Base-by-base conservation (phyloP, 2,797 vertebrate genomes). In the Diplodus sargus region DNA sequence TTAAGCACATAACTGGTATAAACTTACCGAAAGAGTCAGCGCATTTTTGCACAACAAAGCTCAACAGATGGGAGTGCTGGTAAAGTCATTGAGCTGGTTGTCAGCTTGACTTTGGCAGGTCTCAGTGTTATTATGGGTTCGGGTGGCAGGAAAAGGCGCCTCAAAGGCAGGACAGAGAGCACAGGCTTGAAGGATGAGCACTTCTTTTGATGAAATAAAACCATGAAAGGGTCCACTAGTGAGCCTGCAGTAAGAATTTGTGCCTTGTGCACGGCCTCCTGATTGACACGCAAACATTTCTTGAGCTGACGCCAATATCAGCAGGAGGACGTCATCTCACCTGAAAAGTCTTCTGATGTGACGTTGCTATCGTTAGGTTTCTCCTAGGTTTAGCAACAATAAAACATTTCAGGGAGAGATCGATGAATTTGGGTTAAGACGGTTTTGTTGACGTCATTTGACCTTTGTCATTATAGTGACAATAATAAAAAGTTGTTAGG, bases 1-100 rank as follows among this genome's bases (percentile, higher is more conserved):
- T 63, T 25, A 78, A 70, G 47, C 14, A 42, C 30, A 70, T 3
- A 11, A 76, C 60, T 65, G 1, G 4, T 17, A 58, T 54, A 23
- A 84, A 77, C 60, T 34, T 34, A 65, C 20, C 47, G 25, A 70
- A 68, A 43, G 56, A 63, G 49, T 85, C 68, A 70, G 70, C 78
- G 68, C 52, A 65, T 70, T 76, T 79, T 56, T 22, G 64, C 15
- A 8, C 28, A 25, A 11, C 43, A 64, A 58, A 86, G 78, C 66
- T 28, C 63, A 59, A 79, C 48, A 47, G 12, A 69, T 71, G 30
- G 22, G 80, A 61, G 67, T 67, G 22, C n/a, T 76, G 70, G 13
- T 68, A 47, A 62, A 81, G 66, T 73, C 66, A 7, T 49, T 70
- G 47, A 59, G 63, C 39, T 12, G 0, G 45, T 30, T 22, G 22